Evolutionary conservation across 2,888 invertebrate species (phyloP), one percentile per base, ranked within the genome.

Genomic region (Dastarcus helophoroides): DNA sequence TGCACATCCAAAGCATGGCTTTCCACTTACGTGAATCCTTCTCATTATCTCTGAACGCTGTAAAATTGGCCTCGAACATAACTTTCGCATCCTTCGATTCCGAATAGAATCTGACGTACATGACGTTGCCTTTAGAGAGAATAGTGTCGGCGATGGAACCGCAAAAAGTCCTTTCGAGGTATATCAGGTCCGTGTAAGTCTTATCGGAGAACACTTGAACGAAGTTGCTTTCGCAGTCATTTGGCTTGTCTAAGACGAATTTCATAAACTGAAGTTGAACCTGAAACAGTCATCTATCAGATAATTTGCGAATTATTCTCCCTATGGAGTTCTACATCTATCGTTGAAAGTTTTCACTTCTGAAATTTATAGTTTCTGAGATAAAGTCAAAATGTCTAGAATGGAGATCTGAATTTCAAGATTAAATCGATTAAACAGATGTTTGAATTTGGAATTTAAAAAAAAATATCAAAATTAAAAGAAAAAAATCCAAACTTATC

Each of bases 101-200:
- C 0, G 79, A 73, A 41, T 73, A 77, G 56, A 78, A 86, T 31
- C 88, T 67, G 12, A 90, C 67, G 48, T 81, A 76, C 58, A 88
- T 71, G 8, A 76, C 62, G 54, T 81, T 79, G 3, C 71, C 67
- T 4, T 65, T 65, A 2, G 83, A 77, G 15, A 67, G 65, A 9
- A 85, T 73, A 2, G 79, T 65, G 44, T 89, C 88, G 1, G 88
- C 84, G 13, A 86, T 79, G 3, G 86, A 85, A 0, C 89, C 88
- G 53, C 90, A 90, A 60, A 84, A 89, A 56, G 76, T 76, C 42
- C 73, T 76, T 32, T 58, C 64, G 53, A 71, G 61, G 31, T 67
- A 64, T 27, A 69, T 65, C 47, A 78, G 64, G 45, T 78, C 75
- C 11, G 76, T 76, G n/a, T n/a, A n/a, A n/a, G n/a, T n/a, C 37